These are phyloP conservation scores for Pocota personata DNA, from an alignment of 2,888 invertebrate genomes.

Conservation along the genomic window DNA sequence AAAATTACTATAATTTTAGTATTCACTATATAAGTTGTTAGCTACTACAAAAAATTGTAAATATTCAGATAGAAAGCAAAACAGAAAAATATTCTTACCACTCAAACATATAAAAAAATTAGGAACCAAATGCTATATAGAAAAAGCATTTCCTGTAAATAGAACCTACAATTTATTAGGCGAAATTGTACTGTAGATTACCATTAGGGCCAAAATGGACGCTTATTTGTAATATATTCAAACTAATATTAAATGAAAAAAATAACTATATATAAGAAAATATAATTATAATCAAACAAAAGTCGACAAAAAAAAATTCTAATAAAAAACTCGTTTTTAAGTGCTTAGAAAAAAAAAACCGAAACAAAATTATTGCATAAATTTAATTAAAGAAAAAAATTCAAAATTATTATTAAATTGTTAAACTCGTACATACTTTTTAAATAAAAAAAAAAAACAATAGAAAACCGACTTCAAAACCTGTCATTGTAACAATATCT, in stretches of 20 bases:
- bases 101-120: background rate
- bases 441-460: conserved; percentile 16
- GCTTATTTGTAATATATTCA: conserved; percentile 66
- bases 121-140: background rate
- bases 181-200: conserved; percentile 34
- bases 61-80: background rate
- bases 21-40: background rate
- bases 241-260: background rate
- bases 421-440: conserved; percentile 52
- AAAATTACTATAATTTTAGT: background rate
- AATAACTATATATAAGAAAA: conserved; percentile 25
- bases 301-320: no score
- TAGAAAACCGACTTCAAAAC: conserved; percentile 28
- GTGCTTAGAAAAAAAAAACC: conserved; percentile 45
- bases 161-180: conserved; percentile 16
- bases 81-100: background rate
- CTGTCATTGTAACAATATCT: conserved; percentile 27
- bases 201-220: conserved; percentile 64
- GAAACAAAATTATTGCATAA: conserved; percentile 39
- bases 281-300: conserved; percentile 30
- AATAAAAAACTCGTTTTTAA: conserved; percentile 33
- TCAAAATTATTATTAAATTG: conserved; percentile 54
- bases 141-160: conserved; percentile 54
- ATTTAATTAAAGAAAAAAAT: conserved; percentile 3
- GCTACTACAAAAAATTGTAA: background rate